Evolutionary conservation across 2,113 vertebrate species (phyloP).

Genomic region (Brachirus orientalis): DNA sequence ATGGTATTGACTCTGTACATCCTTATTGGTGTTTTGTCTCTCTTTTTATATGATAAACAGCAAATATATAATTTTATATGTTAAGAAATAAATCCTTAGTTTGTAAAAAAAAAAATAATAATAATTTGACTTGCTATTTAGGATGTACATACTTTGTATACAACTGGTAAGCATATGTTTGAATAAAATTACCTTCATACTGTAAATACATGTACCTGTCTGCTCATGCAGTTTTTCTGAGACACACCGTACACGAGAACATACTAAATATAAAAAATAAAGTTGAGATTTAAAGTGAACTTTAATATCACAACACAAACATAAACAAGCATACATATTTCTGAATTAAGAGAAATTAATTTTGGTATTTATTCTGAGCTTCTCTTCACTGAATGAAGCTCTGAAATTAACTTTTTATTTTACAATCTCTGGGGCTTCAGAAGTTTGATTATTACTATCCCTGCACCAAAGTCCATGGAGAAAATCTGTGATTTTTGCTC

Average conservation of each 20-base stretch:
- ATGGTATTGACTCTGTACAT: slow-evolving; percentile 77
- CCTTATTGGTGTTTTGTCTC: slow-evolving; percentile 73
- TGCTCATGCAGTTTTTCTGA: slow-evolving; percentile 3
- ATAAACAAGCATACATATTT: slow-evolving; percentile 12
- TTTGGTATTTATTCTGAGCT: too few species aligned
- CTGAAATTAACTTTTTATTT: too few species aligned
- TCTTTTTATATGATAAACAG: slow-evolving; percentile 77
- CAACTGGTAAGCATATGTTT: slow-evolving; percentile 76
- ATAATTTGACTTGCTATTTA: slow-evolving; percentile 73
- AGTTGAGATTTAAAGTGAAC: slow-evolving; percentile 3
- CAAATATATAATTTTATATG: slow-evolving; percentile 81
- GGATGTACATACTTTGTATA: slow-evolving; percentile 86
- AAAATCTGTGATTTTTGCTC: too few species aligned
- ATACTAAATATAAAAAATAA: background rate
- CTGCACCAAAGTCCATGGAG: too few species aligned
- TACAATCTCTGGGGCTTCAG: too few species aligned
- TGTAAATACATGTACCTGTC: slow-evolving; percentile 27
- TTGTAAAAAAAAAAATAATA: slow-evolving; percentile 75
- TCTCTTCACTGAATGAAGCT: too few species aligned
- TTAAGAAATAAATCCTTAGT: slow-evolving; percentile 77
- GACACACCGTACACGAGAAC: background rate
- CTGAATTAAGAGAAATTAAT: background rate
- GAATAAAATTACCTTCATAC: slow-evolving; percentile 81
- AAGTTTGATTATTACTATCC: too few species aligned
- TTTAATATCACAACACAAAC: slow-evolving; percentile 42